Percentiles rank a stretch among this genome's conserved stretches.
These are phyloP conservation scores for Pituophis catenifer DNA, from an alignment of 2,113 vertebrate genomes.

Conservation along the genomic window DNA sequence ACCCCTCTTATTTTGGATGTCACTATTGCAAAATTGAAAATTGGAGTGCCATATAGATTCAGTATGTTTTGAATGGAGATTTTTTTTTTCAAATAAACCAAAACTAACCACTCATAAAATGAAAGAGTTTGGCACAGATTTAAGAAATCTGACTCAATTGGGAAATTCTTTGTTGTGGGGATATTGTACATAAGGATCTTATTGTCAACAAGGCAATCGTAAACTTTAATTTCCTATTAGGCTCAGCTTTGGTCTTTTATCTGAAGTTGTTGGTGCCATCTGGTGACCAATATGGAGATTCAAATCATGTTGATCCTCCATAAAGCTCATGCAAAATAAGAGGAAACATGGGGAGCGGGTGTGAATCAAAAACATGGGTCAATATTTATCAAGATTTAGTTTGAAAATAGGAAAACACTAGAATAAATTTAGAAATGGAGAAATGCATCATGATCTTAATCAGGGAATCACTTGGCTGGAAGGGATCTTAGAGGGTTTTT, in stretches of 20 bases:
- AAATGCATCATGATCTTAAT: neutral
- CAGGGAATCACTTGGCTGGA: neutral
- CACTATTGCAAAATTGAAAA: neutral
- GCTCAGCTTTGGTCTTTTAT: neutral
- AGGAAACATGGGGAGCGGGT: neutral
- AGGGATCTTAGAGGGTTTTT: neutral
- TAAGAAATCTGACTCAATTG: neutral
- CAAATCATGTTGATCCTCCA: neutral
- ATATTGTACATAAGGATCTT: neutral
- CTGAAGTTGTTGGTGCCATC: conserved; percentile 18
- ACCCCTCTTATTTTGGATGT: neutral
- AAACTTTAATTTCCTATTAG: neutral
- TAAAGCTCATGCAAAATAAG: neutral
- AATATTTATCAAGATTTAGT: neutral
- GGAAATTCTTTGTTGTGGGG: neutral
- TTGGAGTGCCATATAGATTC: neutral
- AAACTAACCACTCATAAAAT: neutral
- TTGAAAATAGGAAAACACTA: neutral
- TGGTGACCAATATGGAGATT: neutral
- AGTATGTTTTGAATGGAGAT: neutral
- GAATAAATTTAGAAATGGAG: neutral
- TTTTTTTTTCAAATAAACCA: neutral
- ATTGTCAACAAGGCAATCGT: neutral
- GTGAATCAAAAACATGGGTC: neutral
- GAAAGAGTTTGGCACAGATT: neutral